These are phyloP conservation scores for Podarcis raffonei DNA, from an alignment of 2,113 vertebrate species.

Conservation along the genomic window DNA sequence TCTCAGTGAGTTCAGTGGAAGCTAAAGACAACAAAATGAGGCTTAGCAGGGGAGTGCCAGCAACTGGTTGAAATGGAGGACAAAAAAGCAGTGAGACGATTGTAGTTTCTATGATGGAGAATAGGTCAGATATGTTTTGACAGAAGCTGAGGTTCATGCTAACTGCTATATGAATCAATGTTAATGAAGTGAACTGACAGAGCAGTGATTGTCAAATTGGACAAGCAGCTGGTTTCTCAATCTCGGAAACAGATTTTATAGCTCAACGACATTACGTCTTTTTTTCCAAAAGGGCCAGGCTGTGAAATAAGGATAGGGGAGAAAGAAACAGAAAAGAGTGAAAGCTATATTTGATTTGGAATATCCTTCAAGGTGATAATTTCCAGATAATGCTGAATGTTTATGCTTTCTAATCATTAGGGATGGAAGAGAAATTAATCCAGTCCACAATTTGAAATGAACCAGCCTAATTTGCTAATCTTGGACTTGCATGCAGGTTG, in stretches of 20 bases:
- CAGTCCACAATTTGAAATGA: no score
- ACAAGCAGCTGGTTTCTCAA: neutral
- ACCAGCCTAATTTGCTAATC: no score
- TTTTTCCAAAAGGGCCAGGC: neutral
- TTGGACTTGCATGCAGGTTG: no score
- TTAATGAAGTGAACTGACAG: conserved; percentile 17
- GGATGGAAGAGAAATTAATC: no score
- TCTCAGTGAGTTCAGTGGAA: neutral
- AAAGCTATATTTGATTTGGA: neutral
- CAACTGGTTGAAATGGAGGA: conserved; percentile 1
- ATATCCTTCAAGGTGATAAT: neutral
- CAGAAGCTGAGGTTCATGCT: conserved; percentile 8
- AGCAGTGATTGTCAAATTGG: neutral
- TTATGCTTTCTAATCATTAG: neutral
- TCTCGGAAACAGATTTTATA: conserved; percentile 10
- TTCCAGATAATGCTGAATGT: neutral
- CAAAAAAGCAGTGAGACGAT: neutral
- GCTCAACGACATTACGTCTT: conserved; percentile 9
- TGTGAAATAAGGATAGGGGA: neutral
- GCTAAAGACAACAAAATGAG: neutral
- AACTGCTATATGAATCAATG: neutral
- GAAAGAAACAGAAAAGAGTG: neutral
- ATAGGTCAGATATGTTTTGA: conserved; percentile 5
- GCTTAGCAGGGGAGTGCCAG: neutral
- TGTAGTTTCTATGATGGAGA: conserved; percentile 36